These are phyloP conservation scores for Cryptus viduatorius DNA, from an alignment of 2,888 invertebrate species.

Conservation along the genomic window DNA sequence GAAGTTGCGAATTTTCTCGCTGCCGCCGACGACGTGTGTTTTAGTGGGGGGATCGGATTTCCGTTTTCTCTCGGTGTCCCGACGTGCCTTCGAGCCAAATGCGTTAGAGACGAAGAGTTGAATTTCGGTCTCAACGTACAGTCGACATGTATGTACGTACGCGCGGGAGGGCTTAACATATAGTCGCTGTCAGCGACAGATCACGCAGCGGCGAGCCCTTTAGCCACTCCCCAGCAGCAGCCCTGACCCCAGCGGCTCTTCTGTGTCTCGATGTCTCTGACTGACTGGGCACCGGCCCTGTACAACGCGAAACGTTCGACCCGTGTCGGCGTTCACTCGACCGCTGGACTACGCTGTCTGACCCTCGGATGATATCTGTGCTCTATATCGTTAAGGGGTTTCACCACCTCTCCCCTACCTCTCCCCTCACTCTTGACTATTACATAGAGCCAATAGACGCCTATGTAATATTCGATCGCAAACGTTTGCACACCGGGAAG, in stretches of 20 bases:
- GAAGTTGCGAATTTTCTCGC: neutral
- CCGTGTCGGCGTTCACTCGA: slow-evolving; percentile 30
- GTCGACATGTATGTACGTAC: slow-evolving; percentile 12
- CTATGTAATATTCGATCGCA: neutral
- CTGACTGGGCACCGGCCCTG: slow-evolving; percentile 42
- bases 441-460: slow-evolving; percentile 13
- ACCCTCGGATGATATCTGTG: slow-evolving; percentile 50
- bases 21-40: neutral
- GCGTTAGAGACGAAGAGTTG: slow-evolving; percentile 27
- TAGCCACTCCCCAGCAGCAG: slow-evolving; percentile 50
- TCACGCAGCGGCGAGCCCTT: slow-evolving; percentile 61
- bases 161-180: slow-evolving; percentile 8
- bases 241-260: slow-evolving; percentile 57
- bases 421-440: slow-evolving; percentile 4
- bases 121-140: slow-evolving; percentile 19
- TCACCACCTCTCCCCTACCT: neutral
- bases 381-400: slow-evolving; percentile 31
- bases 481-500: slow-evolving; percentile 5
- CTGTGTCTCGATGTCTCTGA: slow-evolving; percentile 45
- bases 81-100: slow-evolving; percentile 21
- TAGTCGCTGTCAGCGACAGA: slow-evolving; percentile 54
- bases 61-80: neutral
- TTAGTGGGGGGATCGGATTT: slow-evolving; percentile 6
- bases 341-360: slow-evolving; percentile 16
- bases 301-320: neutral